These are phyloP conservation scores for Sebastes melanostomus DNA, from an alignment of 2,797 vertebrate genomes.

Conservation along the genomic window DNA sequence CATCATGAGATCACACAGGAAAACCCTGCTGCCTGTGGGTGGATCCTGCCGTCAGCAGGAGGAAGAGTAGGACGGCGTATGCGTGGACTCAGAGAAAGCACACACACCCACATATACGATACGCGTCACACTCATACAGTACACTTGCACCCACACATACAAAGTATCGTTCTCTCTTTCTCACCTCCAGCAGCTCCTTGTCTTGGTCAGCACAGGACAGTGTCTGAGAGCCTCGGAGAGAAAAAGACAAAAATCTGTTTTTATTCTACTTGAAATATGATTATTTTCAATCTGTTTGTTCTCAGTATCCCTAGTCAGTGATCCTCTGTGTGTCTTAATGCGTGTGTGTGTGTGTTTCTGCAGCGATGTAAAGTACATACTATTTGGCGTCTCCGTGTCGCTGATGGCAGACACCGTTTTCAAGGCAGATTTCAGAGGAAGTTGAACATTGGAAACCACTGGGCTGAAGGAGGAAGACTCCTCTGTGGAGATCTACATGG, in stretches of 20 bases:
- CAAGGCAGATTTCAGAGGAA: slow-evolving; percentile 92
- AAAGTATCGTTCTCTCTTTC: slow-evolving; percentile 1
- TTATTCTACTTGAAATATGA: not conserved
- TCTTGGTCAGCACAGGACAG: slow-evolving; percentile 88
- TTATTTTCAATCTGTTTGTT: slow-evolving; percentile 1
- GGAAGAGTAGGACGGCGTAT: slow-evolving; percentile 23
- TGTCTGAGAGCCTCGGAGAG: slow-evolving; percentile 81
- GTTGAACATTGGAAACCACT: slow-evolving; percentile 79
- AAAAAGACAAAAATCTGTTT: slow-evolving; percentile 2
- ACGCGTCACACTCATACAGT: slow-evolving; percentile 29
- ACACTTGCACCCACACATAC: slow-evolving; percentile 20
- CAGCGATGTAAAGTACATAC: slow-evolving; percentile 61
- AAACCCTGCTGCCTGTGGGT: slow-evolving; percentile 47
- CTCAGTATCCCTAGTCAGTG: not conserved
- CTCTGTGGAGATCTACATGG: slow-evolving; percentile 89
- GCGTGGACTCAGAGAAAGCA: slow-evolving; percentile 49
- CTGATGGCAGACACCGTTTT: slow-evolving; percentile 87
- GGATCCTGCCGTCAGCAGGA: slow-evolving; percentile 38
- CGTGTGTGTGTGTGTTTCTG: not conserved
- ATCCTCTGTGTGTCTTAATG: not conserved
- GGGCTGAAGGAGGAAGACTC: slow-evolving; percentile 86
- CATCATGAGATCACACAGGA: slow-evolving; percentile 40
- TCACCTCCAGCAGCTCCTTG: slow-evolving; percentile 87
- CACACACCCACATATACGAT: slow-evolving; percentile 30
- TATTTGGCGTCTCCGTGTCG: slow-evolving; percentile 77